phyloP scores from a whole-genome alignment of 2,888 invertebrate species.

The Tipula helvola region DNA sequence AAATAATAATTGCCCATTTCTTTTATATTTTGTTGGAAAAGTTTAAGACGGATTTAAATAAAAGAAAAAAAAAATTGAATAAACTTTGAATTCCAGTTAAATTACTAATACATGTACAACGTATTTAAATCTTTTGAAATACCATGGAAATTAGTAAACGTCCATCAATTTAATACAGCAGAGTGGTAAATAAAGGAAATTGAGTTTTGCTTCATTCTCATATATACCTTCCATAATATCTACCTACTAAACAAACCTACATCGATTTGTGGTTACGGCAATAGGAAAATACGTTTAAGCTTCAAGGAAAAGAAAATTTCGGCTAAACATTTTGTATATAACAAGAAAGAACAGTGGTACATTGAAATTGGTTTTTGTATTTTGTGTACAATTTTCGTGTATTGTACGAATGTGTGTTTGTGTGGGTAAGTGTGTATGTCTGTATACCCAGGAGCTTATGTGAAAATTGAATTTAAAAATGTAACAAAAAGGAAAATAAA shows the following conservation, averaged over 20 bases:
- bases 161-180: too few species aligned
- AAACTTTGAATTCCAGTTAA: too few species aligned
- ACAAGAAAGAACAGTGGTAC: neutral
- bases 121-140: too few species aligned
- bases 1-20: too few species aligned
- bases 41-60: too few species aligned
- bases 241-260: neutral
- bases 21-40: too few species aligned
- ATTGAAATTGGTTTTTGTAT: neutral
- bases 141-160: too few species aligned
- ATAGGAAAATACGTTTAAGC: neutral
- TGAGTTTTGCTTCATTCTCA: neutral
- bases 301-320: neutral
- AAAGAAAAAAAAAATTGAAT: too few species aligned
- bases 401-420: neutral
- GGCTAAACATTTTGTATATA: neutral
- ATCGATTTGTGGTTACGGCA: neutral
- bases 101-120: too few species aligned
- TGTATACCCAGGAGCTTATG: neutral
- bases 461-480: constrained; percentile 5
- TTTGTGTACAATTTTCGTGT: neutral
- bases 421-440: neutral
- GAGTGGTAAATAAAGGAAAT: neutral
- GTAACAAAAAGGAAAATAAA: neutral
- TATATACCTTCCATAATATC: neutral